Evolutionary conservation across 2,797 vertebrate species (phyloP), one percentile per base, ranked within the genome.

Genomic region (Xyrichtys novacula): DNA sequence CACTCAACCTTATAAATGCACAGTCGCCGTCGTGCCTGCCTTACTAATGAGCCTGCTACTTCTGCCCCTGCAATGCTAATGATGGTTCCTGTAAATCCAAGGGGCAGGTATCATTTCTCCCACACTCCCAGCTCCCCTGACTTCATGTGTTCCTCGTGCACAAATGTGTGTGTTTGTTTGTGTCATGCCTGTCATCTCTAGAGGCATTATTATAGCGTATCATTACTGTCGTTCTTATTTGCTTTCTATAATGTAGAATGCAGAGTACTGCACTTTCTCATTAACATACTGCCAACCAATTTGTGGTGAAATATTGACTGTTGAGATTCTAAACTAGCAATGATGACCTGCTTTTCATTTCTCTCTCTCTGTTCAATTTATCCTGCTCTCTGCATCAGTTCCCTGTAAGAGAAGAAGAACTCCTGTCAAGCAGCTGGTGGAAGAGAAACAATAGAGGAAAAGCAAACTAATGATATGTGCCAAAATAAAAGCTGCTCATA

Each of bases 11-110:
- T 14, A 46, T 26, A 32, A 20, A 44, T 36, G 39, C 59, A 46
- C 39, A 12, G 11, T 32, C 0, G 23, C 31, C 32, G 23, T 0
- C 8, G 1, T 58, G 71, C 29, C 52, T 61, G 40, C 39, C 36
- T 68, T 58, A 29, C 61, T 89, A 86, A 91, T 75, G 80, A 86
- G 77, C 48, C 15, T 50, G 42, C 53, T 1, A 39, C 34, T 66
- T 59, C 46, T 75, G 47, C 38, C 48, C 63, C 48, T 54, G 60
- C 56, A 70, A 80, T 58, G 52, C 69, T 83, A 85, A 87, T 83
- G 74, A 78, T 55, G 50, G 61, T 47, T 31, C 62, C 46, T 61
- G 57, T 31, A 34, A 62, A 62, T 57, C 29, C 59, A 23, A 52
- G 56, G 65, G 49, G 47, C 6, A 61, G 65, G 47, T 64, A 8